Conservation (phyloP, 2,888 invertebrate genomes). For the Cyclophora albipunctata region DNA sequence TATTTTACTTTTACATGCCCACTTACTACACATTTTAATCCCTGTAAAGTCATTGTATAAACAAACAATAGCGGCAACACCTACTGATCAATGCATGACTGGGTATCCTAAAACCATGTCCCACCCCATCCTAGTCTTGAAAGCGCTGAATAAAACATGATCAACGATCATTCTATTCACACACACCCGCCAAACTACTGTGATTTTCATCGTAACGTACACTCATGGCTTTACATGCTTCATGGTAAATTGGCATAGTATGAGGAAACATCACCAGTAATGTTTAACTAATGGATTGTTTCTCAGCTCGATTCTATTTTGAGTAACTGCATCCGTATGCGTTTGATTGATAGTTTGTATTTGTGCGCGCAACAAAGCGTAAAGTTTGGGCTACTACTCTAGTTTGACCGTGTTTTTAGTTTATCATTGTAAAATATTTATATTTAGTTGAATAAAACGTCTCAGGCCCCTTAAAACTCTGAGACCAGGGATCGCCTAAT, state of each 20-base stretch:
- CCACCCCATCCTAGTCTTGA: conserved; percentile 54
- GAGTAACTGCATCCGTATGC: not conserved
- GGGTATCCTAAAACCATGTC: conserved; percentile 39
- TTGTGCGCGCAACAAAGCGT: not conserved
- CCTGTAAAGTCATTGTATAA: conserved; percentile 30
- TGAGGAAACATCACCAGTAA: conserved; percentile 18
- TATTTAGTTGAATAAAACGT: not conserved
- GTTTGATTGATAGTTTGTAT: not conserved
- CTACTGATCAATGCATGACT: conserved; percentile 51
- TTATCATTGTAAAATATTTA: not conserved
- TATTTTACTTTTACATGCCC: too few relatives aligned
- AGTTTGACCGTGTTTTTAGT: not conserved
- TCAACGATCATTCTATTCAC: conserved; percentile 45
- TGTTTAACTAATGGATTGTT: conserved; percentile 40
- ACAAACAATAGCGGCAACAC: conserved; percentile 29
- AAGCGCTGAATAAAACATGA: conserved; percentile 61
- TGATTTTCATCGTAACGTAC: conserved; percentile 16
- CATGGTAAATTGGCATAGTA: conserved; percentile 28
- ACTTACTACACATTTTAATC: too few relatives aligned
- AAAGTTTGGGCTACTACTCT: not conserved
- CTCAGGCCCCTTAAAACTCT: not conserved
- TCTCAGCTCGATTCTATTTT: conserved; percentile 11
- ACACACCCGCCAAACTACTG: conserved; percentile 33
- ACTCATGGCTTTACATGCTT: conserved; percentile 6
- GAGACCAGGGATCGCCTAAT: too few relatives aligned